phyloP scores from a whole-genome alignment of 1,140 invertebrate genomes.

The Drosophila suzukii region DNA sequence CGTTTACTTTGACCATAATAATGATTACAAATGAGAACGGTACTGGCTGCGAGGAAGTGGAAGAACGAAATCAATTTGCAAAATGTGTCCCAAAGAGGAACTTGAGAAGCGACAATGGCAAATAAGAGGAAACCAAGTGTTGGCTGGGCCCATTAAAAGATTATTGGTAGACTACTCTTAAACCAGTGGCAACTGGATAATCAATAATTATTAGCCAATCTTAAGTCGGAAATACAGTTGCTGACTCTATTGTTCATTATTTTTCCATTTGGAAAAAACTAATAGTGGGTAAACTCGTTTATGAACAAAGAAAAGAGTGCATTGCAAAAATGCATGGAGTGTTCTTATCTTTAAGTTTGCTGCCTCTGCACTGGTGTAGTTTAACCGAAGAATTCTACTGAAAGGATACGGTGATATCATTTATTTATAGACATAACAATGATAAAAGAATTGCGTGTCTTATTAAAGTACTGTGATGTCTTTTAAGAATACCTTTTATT shows the following conservation, averaged over 20 bases:
- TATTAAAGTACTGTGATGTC: no score
- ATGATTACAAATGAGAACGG: conserved; percentile 34
- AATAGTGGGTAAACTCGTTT: neutral
- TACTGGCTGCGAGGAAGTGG: conserved; percentile 8
- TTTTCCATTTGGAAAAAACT: neutral
- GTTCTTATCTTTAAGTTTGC: neutral
- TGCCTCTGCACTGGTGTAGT: neutral
- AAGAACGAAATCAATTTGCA: conserved; percentile 34
- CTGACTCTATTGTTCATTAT: neutral
- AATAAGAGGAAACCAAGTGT: conserved; percentile 9
- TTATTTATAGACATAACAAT: neutral
- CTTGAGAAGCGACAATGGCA: conserved; percentile 9
- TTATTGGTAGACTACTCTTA: conserved; percentile 12
- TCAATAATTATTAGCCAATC: no score
- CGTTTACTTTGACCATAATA: conserved; percentile 23
- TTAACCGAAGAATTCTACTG: neutral
- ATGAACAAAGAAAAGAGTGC: neutral
- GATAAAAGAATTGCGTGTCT: no score
- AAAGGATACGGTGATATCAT: neutral
- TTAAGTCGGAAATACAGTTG: neutral
- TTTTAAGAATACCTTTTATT: no score
- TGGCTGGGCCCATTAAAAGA: conserved; percentile 4
- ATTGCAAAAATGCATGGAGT: neutral
- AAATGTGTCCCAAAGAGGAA: conserved; percentile 26
- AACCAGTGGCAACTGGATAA: no score